These are phyloP conservation scores for Hydrolagus colliei DNA, from an alignment of 2,797 vertebrate species.

Conservation along the genomic window DNA sequence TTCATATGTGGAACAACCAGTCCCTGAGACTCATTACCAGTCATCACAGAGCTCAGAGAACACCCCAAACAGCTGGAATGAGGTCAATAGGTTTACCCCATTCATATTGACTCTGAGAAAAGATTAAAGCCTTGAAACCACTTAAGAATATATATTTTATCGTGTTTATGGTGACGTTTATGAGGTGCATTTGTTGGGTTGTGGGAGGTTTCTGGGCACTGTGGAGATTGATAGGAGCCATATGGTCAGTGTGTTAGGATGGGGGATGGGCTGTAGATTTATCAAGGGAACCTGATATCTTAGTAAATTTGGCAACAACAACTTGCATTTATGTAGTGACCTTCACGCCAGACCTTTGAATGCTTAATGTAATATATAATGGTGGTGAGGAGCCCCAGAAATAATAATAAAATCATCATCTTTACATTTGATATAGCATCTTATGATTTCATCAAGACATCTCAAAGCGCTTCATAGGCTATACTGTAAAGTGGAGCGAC, in stretches of 20 bases:
- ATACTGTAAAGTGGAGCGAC: too few relatives aligned
- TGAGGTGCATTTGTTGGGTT: neutral
- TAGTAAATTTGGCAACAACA: too few relatives aligned
- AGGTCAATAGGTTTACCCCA: neutral
- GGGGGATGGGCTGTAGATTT: neutral
- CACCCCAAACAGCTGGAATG: neutral
- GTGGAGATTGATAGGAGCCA: too few relatives aligned
- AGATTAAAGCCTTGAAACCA: neutral
- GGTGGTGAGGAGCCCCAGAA: too few relatives aligned
- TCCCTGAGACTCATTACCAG: neutral
- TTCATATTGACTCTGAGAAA: neutral
- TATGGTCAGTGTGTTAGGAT: conserved; percentile 17
- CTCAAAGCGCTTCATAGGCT: too few relatives aligned
- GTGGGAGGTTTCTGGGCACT: too few relatives aligned
- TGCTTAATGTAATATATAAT: too few relatives aligned
- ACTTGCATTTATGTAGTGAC: too few relatives aligned
- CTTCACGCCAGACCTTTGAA: too few relatives aligned
- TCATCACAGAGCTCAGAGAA: neutral
- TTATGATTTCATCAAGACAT: too few relatives aligned
- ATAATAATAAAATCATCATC: too few relatives aligned
- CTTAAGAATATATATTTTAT: neutral
- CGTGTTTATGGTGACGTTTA: neutral
- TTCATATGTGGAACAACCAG: neutral
- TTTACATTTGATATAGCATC: too few relatives aligned
- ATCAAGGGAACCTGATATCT: neutral